A percentile compares a stretch with the other conserved stretches of the same genome.
These are phyloP conservation scores for Leuciscus waleckii DNA, from an alignment of 2,797 vertebrate genomes.

Conservation along the genomic window DNA sequence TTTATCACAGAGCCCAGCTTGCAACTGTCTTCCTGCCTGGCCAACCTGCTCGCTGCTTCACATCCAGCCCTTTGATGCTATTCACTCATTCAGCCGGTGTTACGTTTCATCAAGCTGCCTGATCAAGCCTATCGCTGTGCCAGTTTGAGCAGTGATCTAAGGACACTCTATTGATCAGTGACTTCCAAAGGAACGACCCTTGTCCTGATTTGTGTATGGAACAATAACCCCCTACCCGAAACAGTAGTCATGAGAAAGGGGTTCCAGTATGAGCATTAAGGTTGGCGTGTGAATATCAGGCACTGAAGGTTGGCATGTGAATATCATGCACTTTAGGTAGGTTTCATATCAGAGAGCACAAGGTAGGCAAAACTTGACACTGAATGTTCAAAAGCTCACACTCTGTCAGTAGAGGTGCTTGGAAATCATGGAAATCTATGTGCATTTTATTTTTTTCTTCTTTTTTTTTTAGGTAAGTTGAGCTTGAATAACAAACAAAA, in stretches of 20 bases:
- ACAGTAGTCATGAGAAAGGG: not conserved
- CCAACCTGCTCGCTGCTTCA: slow-evolving; percentile 13
- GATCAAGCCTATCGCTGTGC: slow-evolving; percentile 35
- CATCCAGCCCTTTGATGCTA: slow-evolving; percentile 39
- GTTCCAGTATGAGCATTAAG: not conserved
- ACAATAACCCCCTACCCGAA: slow-evolving; percentile 8
- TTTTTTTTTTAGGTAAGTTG: slow-evolving; percentile 1
- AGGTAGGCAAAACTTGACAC: not conserved
- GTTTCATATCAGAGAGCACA: not conserved
- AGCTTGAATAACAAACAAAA: slow-evolving; percentile 29
- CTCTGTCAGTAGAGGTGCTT: not conserved
- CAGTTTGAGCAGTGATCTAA: slow-evolving; percentile 49
- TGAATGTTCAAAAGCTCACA: not conserved
- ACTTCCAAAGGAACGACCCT: slow-evolving; percentile 25
- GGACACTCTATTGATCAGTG: slow-evolving; percentile 55
- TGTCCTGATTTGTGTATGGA: slow-evolving; percentile 28
- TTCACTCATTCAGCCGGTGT: slow-evolving; percentile 42
- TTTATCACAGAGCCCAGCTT: slow-evolving; percentile 40
- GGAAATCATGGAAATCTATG: not conserved
- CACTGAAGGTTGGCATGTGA: not conserved
- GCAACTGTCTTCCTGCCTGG: slow-evolving; percentile 37
- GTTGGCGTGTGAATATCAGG: slow-evolving; percentile 9
- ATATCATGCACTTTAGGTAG: slow-evolving; percentile 12
- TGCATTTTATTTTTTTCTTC: not conserved
- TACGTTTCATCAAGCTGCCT: slow-evolving; percentile 35